Evolutionary conservation across 2,888 invertebrate species (phyloP).

Genomic region (Megastigmus dorsalis): DNA sequence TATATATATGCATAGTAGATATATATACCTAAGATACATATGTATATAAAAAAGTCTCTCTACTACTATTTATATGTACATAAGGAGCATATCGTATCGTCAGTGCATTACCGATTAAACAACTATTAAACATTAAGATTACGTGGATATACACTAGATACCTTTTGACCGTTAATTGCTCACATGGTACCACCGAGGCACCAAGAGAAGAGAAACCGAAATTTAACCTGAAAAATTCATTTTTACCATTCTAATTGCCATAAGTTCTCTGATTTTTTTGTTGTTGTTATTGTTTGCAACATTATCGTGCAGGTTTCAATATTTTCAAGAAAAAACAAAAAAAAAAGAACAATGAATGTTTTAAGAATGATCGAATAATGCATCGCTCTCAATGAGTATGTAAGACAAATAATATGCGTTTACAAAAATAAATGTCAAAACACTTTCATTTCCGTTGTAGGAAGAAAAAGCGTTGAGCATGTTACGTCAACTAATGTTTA

Average conservation of each 20-base stretch:
- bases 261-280: slow-evolving; percentile 1
- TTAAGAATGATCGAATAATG: slow-evolving; percentile 14
- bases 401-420: neutral
- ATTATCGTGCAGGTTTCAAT: slow-evolving; percentile 45
- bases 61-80: slow-evolving; percentile 50
- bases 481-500: too few species aligned
- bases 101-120: slow-evolving; percentile 55
- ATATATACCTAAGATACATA: slow-evolving; percentile 42
- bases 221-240: slow-evolving; percentile 56
- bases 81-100: slow-evolving; percentile 56
- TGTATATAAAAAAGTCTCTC: slow-evolving; percentile 38
- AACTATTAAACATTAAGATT: slow-evolving; percentile 48
- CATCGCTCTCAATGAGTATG: neutral
- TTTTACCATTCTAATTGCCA: slow-evolving; percentile 51
- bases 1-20: slow-evolving; percentile 15
- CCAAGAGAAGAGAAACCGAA: slow-evolving; percentile 55
- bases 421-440: neutral
- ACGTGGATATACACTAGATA: slow-evolving; percentile 51
- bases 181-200: slow-evolving; percentile 56
- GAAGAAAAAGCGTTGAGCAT: too few species aligned
- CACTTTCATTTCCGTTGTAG: neutral
- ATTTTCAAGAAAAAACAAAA: too few species aligned
- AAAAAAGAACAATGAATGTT: too few species aligned
- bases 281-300: slow-evolving; percentile 12
- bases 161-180: slow-evolving; percentile 53